Conservation (phyloP, 1,140 invertebrate species). For the Vanessa atalanta region DNA sequence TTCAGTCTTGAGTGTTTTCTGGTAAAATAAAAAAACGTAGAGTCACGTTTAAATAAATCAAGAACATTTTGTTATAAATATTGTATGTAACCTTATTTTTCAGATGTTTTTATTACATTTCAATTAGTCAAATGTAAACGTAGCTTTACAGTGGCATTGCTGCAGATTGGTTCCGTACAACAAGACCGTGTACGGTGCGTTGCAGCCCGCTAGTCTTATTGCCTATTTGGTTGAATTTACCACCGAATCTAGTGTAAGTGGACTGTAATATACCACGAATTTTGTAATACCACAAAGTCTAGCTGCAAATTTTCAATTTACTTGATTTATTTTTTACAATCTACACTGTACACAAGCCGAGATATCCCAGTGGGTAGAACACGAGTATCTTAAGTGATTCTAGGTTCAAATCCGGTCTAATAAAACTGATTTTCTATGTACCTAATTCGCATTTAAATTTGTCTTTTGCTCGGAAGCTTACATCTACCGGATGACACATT, state of each 20-base stretch:
- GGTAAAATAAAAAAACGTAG: too few relatives aligned
- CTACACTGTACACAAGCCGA: too few relatives aligned
- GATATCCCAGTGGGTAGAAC: too few relatives aligned
- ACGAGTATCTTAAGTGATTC: too few relatives aligned
- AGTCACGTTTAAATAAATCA: not conserved
- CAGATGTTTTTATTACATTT: not conserved
- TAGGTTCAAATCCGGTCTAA: too few relatives aligned
- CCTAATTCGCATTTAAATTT: too few relatives aligned
- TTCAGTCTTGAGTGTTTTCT: too few relatives aligned
- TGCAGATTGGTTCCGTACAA: constrained; percentile 47
- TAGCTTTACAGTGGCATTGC: constrained; percentile 16
- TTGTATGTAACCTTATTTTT: not conserved
- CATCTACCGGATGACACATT: too few relatives aligned
- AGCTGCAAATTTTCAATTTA: not conserved
- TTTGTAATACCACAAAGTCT: constrained; percentile 28
- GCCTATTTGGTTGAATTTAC: constrained; percentile 71
- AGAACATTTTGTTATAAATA: not conserved
- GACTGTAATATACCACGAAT: constrained; percentile 50
- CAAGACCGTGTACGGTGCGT: constrained; percentile 44
- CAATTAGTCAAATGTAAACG: constrained; percentile 10
- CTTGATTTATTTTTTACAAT: not conserved
- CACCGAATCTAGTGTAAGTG: constrained; percentile 60
- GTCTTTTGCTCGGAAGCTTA: too few relatives aligned
- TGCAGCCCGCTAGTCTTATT: constrained; percentile 54
- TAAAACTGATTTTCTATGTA: too few relatives aligned